phyloP scores from a whole-genome alignment of 2,888 invertebrate species.

The Pogonocherus hispidulus region DNA sequence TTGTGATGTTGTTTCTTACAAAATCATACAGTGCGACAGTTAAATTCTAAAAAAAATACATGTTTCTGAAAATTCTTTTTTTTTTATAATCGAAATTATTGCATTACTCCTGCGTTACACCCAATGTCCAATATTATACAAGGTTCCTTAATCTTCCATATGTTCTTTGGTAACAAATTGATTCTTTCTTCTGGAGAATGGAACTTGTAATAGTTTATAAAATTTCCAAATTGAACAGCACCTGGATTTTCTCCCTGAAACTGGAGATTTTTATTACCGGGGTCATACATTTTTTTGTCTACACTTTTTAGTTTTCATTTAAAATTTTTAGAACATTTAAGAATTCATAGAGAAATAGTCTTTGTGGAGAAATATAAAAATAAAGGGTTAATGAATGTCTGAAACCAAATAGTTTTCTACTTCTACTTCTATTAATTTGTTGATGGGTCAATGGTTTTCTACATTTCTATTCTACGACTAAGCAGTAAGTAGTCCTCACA shows the following conservation, averaged over 20 bases:
- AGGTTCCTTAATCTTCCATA: slow-evolving; percentile 64
- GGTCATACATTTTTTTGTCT: background rate
- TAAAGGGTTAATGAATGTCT: too few relatives aligned
- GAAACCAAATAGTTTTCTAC: too few relatives aligned
- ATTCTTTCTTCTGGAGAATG: slow-evolving; percentile 80
- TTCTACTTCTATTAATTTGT: too few relatives aligned
- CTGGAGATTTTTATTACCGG: slow-evolving; percentile 41
- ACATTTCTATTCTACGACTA: background rate
- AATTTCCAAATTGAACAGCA: slow-evolving; percentile 85
- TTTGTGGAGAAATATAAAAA: too few relatives aligned
- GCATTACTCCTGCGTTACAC: slow-evolving; percentile 81
- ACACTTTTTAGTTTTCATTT: background rate
- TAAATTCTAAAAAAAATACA: slow-evolving; percentile 72
- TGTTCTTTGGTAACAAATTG: slow-evolving; percentile 72
- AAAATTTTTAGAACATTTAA: slow-evolving; percentile 1
- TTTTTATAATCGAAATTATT: background rate
- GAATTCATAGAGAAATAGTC: background rate
- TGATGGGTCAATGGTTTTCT: too few relatives aligned
- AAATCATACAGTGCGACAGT: slow-evolving; percentile 74
- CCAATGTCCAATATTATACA: slow-evolving; percentile 73
- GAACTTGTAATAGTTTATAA: slow-evolving; percentile 89
- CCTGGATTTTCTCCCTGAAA: slow-evolving; percentile 79
- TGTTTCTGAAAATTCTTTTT: slow-evolving; percentile 21
- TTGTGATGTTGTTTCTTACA: slow-evolving; percentile 67
- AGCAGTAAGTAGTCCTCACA: background rate